Base-by-base conservation (phyloP, 2,113 vertebrate genomes). In the Nanorana parkeri region DNA sequence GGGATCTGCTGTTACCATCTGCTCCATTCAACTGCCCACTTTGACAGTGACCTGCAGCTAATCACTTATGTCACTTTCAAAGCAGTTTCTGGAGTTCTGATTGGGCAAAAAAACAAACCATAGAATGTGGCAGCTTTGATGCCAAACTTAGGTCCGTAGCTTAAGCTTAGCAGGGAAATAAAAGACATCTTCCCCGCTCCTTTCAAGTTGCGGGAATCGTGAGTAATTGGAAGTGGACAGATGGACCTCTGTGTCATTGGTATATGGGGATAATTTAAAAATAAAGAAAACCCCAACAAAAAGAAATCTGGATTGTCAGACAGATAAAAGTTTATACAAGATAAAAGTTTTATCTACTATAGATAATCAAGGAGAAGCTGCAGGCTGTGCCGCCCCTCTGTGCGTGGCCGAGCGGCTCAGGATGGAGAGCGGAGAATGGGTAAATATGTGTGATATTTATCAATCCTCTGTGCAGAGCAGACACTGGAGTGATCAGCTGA, bases 11-110 rank as follows among this genome's bases (percentile, higher is more conserved):
- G 24, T 28, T 74, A 55, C 68, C 68, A 73, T 73, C 79, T 81
- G 68, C 51, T 80, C 36, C 41, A 24, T 60, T 61, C 26, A 47
- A 71, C 56, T 19, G 79, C 20, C 32, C 36, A 21, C 68, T 80
- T 72, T 80, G 17, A 71, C 32, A 54, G 67, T 80, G 78, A 80
- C 78, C 78, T 52, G 67, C 20, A 58, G 64, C 52, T 67, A 55
- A 21, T 68, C n/a, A 23, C 29, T 32, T 23, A 19, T 15, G n/a
- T 28, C 51, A 61, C 26, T 55, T 65, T 52, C 20, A 17, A 28
- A 54, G 67, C 24, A 3, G 24, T 65, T 23, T 23, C 47, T 26
- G 13, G 17, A 17, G 63, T 61, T 73, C 32, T 52, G 36, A 81
- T 65, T 21, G 26, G 26, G 8, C 2, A 52, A 71, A 71, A 67